Evolutionary conservation across 2,113 vertebrate species (phyloP).

Genomic region (Lepisosteus osseus): DNA sequence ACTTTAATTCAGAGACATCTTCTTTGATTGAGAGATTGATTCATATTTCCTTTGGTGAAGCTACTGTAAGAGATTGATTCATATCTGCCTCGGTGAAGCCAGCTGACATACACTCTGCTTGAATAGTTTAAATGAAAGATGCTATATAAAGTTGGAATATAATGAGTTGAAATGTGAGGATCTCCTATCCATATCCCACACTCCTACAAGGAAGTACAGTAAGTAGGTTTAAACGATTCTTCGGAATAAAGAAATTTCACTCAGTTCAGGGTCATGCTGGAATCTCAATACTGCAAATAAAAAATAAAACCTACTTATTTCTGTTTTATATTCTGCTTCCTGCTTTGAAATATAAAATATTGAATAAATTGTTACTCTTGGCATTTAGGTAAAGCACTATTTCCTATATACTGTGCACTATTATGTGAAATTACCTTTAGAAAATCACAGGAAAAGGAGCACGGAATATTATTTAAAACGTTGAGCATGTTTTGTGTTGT

Average conservation of each 20-base stretch:
- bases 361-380: slow-evolving; percentile 30
- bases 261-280: slow-evolving; percentile 21
- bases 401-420: no score
- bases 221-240: slow-evolving; percentile 18
- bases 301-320: slow-evolving; percentile 41
- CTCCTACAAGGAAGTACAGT: no score
- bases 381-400: not conserved
- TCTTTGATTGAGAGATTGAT: slow-evolving; percentile 39
- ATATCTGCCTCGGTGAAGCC: not conserved
- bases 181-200: no score
- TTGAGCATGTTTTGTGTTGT: no score
- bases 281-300: slow-evolving; percentile 47
- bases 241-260: slow-evolving; percentile 1
- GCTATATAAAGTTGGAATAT: not conserved
- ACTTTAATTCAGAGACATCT: slow-evolving; percentile 20
- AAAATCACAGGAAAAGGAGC: no score
- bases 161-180: no score
- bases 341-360: slow-evolving; percentile 28
- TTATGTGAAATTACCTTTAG: no score
- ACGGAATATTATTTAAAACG: no score
- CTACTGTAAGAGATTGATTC: not conserved
- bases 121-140: not conserved
- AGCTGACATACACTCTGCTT: not conserved
- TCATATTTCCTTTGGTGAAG: slow-evolving; percentile 34
- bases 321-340: slow-evolving; percentile 28